Percentiles rank a stretch among this genome's conserved stretches.
These are phyloP conservation scores for Heterohyrax brucei DNA, from an alignment of 2,797 vertebrate genomes.

Conservation along the genomic window DNA sequence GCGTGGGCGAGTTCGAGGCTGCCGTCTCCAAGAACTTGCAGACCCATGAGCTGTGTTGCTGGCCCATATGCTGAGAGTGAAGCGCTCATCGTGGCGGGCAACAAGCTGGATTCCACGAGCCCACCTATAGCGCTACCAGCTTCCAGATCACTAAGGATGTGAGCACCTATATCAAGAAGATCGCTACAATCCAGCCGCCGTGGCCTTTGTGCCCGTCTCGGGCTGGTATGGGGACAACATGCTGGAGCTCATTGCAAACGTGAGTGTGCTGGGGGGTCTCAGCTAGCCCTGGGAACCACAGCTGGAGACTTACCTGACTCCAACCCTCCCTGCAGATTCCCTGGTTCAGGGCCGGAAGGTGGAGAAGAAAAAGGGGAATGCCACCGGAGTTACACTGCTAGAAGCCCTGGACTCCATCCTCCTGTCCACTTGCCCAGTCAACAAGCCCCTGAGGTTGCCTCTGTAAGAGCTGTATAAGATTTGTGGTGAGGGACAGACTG, in stretches of 20 bases:
- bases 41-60: too few relatives aligned
- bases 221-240: slow-evolving; percentile 87
- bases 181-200: slow-evolving; percentile 92
- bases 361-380: slow-evolving; percentile 85
- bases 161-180: slow-evolving; percentile 95
- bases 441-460: slow-evolving; percentile 89
- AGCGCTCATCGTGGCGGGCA: too few relatives aligned
- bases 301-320: neutral
- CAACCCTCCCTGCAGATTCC: slow-evolving; percentile 79
- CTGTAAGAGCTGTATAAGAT: slow-evolving; percentile 90
- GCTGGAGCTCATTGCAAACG: slow-evolving; percentile 90
- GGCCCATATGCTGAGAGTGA: too few relatives aligned
- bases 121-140: too few relatives aligned
- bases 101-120: too few relatives aligned
- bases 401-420: slow-evolving; percentile 86
- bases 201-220: slow-evolving; percentile 93
- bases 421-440: slow-evolving; percentile 77
- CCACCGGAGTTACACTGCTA: slow-evolving; percentile 81
- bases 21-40: too few relatives aligned
- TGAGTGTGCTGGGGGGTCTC: neutral
- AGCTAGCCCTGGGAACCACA: fast-evolving
- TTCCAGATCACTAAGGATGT: slow-evolving; percentile 83
- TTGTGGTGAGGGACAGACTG: slow-evolving; percentile 83
- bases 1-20: too few relatives aligned
- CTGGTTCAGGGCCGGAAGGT: slow-evolving; percentile 90